These are phyloP conservation scores for Mayetiola destructor DNA, from an alignment of 2,888 invertebrate species.

Conservation along the genomic window DNA sequence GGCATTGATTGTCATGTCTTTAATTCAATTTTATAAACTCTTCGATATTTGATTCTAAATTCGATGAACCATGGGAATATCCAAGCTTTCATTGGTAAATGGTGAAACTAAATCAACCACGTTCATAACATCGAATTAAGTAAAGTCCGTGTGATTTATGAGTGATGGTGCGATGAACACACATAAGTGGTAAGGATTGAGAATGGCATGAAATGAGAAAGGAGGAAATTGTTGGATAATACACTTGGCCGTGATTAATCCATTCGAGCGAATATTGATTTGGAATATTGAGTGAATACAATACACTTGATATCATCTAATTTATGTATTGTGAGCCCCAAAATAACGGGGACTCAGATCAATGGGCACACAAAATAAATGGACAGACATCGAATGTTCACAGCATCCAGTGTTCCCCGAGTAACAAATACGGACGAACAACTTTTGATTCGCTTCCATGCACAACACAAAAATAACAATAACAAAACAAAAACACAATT, in stretches of 20 bases:
- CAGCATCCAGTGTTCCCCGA: too few species aligned
- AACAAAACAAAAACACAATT: too few species aligned
- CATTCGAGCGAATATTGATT: constrained; percentile 11
- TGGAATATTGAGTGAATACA: constrained; percentile 6
- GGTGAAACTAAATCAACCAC: not conserved
- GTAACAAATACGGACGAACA: too few species aligned
- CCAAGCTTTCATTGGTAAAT: too few species aligned
- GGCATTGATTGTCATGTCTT: too few species aligned
- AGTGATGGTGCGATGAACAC: not conserved
- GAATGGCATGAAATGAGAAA: not conserved
- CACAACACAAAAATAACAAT: too few species aligned
- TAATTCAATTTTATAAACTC: not conserved
- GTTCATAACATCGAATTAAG: not conserved
- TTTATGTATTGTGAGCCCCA: too few species aligned
- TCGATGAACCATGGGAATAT: constrained; percentile 7
- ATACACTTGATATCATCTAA: constrained; percentile 12
- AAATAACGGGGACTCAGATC: too few species aligned
- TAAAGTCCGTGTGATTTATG: not conserved
- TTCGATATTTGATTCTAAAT: constrained; percentile 7
- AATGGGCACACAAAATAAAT: too few species aligned
- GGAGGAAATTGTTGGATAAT: too few species aligned
- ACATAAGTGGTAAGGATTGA: not conserved
- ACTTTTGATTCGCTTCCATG: too few species aligned
- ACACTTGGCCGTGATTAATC: constrained; percentile 9
- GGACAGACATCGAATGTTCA: too few species aligned